Evolutionary conservation across 2,797 vertebrate genomes (phyloP).

Genomic region (Percopsis omiscomaycus): DNA sequence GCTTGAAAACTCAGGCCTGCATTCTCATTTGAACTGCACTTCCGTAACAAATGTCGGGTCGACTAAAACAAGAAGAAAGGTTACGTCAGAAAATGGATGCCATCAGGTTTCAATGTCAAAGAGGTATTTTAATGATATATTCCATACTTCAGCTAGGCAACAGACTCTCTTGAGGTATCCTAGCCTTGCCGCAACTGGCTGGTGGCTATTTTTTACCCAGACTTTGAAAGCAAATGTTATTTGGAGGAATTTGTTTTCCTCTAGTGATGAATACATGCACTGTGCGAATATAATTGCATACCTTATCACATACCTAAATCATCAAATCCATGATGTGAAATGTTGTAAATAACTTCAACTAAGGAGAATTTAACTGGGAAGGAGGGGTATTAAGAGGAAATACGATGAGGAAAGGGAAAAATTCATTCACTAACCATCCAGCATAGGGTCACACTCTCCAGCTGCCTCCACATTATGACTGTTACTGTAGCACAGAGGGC

Average conservation of each 20-base stretch:
- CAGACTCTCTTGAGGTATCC: constrained; percentile 54
- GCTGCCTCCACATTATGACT: constrained; percentile 70
- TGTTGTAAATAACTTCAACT: constrained; percentile 17
- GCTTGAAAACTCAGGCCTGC: constrained; percentile 68
- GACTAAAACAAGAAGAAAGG: constrained; percentile 77
- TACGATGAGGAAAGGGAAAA: constrained; percentile 33
- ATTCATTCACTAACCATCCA: constrained; percentile 46
- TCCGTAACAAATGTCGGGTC: constrained; percentile 80
- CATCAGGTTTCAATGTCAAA: constrained; percentile 69
- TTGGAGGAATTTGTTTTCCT: constrained; percentile 38
- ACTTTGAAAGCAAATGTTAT: constrained; percentile 59
- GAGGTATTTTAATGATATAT: constrained; percentile 74
- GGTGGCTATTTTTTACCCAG: constrained; percentile 65
- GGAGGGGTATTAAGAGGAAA: constrained; percentile 17
- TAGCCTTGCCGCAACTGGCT: constrained; percentile 50
- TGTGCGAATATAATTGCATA: constrained; percentile 36
- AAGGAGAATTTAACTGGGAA: constrained; percentile 36
- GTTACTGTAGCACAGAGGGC: constrained; percentile 53
- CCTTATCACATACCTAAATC: constrained; percentile 27
- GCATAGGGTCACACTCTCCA: constrained; percentile 67
- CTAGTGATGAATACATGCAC: constrained; percentile 39
- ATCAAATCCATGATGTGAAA: constrained; percentile 14
- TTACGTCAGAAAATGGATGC: constrained; percentile 73
- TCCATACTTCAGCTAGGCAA: constrained; percentile 55
- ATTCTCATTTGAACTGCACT: constrained; percentile 70